These are phyloP conservation scores for Pemphredon lugubris DNA, from an alignment of 2,888 invertebrate genomes.

Conservation along the genomic window DNA sequence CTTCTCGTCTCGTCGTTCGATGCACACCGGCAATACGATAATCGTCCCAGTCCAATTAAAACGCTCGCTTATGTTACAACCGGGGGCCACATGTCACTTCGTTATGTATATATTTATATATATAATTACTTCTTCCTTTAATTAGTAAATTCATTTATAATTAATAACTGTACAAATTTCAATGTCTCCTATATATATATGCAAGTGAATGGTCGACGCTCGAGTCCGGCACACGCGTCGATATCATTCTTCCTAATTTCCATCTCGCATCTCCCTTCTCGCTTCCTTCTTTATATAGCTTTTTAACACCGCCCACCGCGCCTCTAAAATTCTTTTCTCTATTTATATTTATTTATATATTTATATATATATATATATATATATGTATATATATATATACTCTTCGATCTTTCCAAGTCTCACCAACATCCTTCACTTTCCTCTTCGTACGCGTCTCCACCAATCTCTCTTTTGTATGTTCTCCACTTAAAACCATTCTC, in stretches of 20 bases:
- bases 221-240: slow-evolving; percentile 72
- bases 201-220: slow-evolving; percentile 78
- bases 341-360: slow-evolving; percentile 65
- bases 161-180: slow-evolving; percentile 81
- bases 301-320: slow-evolving; percentile 33
- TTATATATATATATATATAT: slow-evolving; percentile 58
- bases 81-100: slow-evolving; percentile 65
- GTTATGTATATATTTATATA: slow-evolving; percentile 71
- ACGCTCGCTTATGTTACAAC: slow-evolving; percentile 71
- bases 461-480: slow-evolving; percentile 4
- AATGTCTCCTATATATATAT: slow-evolving; percentile 79
- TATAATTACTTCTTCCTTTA: slow-evolving; percentile 73
- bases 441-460: slow-evolving; percentile 12
- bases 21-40: slow-evolving; percentile 52
- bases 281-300: slow-evolving; percentile 20
- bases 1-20: slow-evolving; percentile 13
- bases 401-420: slow-evolving; percentile 18
- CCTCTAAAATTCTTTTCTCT: slow-evolving; percentile 47
- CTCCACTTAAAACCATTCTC: slow-evolving; percentile 6
- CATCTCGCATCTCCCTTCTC: slow-evolving; percentile 7
- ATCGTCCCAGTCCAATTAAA: slow-evolving; percentile 62
- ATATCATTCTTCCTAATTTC: slow-evolving; percentile 59
- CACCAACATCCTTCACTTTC: slow-evolving; percentile 11
- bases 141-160: slow-evolving; percentile 80
- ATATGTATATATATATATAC: slow-evolving; percentile 54